Conservation (phyloP, 2,113 vertebrate species). For the Psammodynastes pulverulentus region DNA sequence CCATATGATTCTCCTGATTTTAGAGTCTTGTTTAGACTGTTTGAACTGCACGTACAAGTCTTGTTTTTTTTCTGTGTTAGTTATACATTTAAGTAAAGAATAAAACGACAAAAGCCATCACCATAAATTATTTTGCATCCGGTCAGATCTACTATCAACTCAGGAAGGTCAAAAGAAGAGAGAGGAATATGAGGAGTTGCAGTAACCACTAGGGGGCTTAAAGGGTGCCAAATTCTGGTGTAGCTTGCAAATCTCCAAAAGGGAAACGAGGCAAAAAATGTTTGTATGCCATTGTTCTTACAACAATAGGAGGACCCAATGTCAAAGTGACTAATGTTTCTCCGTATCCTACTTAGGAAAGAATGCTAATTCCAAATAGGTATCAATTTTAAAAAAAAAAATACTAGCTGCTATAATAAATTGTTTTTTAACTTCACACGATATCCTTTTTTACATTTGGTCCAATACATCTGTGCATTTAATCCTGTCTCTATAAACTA, state of each 20-base stretch:
- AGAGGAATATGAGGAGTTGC: conserved; percentile 23
- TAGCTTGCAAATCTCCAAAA: conserved; percentile 66
- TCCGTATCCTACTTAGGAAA: conserved; percentile 51
- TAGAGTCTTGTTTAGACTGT: not conserved
- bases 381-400: not conserved
- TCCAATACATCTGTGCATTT: not conserved
- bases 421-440: not conserved
- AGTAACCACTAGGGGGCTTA: conserved; percentile 65
- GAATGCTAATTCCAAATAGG: conserved; percentile 27
- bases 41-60: not conserved
- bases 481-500: not conserved
- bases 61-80: not conserved
- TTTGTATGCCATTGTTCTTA: conserved; percentile 10
- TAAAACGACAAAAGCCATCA: not conserved
- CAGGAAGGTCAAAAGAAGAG: not conserved
- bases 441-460: not conserved
- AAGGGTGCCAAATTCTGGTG: conserved; percentile 63
- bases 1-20: not conserved
- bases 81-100: not conserved
- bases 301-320: conserved; percentile 31
- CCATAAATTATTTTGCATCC: not conserved
- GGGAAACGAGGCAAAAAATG: conserved; percentile 46
- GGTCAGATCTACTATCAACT: not conserved
- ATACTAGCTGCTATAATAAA: not conserved
- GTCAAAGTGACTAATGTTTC: conserved; percentile 57